These are phyloP conservation scores for Greenwoodochromis staneri DNA, from an alignment of 2,113 vertebrate genomes.

Conservation along the genomic window DNA sequence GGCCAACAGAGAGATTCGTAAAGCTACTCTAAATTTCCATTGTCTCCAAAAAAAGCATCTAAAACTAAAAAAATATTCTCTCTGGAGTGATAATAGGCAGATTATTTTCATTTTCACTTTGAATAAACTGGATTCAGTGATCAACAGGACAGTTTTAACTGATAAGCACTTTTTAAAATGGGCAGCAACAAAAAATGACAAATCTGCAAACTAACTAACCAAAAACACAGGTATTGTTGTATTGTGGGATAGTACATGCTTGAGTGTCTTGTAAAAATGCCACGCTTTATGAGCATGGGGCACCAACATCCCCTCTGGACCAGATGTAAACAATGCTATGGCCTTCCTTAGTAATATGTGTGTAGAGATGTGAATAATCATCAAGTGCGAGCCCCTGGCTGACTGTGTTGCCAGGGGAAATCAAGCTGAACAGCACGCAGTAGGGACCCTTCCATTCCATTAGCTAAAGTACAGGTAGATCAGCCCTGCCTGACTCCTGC, in stretches of 20 bases:
- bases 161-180: not conserved
- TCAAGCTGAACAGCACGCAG: constrained; percentile 29
- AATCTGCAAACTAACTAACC: not conserved
- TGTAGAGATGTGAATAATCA: constrained; percentile 3
- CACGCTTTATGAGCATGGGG: not conserved
- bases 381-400: not conserved
- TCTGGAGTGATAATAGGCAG: not conserved
- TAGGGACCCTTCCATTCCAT: constrained; percentile 37
- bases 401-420: constrained; percentile 1
- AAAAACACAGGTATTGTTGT: not conserved
- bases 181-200: not conserved
- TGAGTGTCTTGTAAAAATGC: not conserved
- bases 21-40: not conserved
- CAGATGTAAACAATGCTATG: not conserved
- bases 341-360: not conserved
- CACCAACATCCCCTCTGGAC: not conserved
- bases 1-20: not conserved
- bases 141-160: not conserved
- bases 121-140: not conserved
- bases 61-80: not conserved
- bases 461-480: constrained; percentile 47
- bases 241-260: not conserved
- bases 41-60: not conserved
- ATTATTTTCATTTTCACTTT: not conserved
- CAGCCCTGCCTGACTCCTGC: not conserved